Conservation (phyloP, 2,888 invertebrate species). For the Pachliopta kotzebuea region DNA sequence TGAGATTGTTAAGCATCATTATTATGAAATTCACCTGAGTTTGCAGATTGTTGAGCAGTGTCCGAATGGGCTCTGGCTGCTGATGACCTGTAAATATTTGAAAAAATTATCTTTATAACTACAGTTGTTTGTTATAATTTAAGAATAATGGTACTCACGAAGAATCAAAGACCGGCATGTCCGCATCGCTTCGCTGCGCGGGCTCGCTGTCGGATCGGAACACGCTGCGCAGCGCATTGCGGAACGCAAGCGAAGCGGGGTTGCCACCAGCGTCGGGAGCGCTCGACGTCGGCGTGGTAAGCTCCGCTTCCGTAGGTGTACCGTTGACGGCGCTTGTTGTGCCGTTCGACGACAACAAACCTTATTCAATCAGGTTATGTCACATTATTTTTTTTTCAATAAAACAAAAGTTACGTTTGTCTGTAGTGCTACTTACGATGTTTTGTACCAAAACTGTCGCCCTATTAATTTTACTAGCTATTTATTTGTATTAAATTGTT, state of each 20-base stretch:
- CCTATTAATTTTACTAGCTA: too few relatives aligned
- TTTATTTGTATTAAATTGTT: too few relatives aligned
- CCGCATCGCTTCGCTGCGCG: slow-evolving; percentile 51
- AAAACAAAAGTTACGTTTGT: too few relatives aligned
- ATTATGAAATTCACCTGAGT: slow-evolving; percentile 50
- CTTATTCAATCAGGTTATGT: background rate
- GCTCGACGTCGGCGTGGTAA: slow-evolving; percentile 68
- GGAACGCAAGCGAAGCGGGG: slow-evolving; percentile 60
- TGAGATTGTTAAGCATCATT: background rate
- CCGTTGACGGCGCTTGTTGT: slow-evolving; percentile 50
- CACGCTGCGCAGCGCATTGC: slow-evolving; percentile 68
- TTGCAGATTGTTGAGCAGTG: slow-evolving; percentile 58
- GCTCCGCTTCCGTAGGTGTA: slow-evolving; percentile 66
- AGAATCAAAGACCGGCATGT: slow-evolving; percentile 62
- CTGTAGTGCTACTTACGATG: too few relatives aligned
- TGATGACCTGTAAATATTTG: slow-evolving; percentile 47
- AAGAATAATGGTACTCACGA: slow-evolving; percentile 51
- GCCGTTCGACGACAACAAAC: slow-evolving; percentile 38
- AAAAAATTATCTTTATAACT: background rate
- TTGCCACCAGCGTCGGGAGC: slow-evolving; percentile 55
- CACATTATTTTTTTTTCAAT: background rate
- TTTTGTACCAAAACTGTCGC: too few relatives aligned
- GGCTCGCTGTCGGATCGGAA: slow-evolving; percentile 58
- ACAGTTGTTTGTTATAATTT: background rate
- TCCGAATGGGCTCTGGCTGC: slow-evolving; percentile 63